Base-by-base conservation (phyloP, 2,888 invertebrate genomes). In the Boloria selene region DNA sequence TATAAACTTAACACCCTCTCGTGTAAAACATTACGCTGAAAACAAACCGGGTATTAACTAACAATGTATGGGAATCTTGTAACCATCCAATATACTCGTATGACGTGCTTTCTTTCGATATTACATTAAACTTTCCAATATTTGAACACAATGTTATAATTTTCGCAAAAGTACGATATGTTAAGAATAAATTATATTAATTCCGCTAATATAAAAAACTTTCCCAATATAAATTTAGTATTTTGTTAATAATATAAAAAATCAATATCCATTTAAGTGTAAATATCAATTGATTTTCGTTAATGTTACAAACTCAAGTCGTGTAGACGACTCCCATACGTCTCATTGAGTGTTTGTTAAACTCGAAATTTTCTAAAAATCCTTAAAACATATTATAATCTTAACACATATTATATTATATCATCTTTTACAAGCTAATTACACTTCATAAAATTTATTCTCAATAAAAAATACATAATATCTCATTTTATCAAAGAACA, bases 381-480 rank as follows among this genome's bases (percentile, higher is more conserved):
- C 77, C 80, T 87, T 83, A 85, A 86, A 79, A 83, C 80, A 84
- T 82, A 83, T 38, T 10, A 38, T 84, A 78, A 47, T 78, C 89
- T 90, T 90, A 91, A 91, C 90, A 91, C 90, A 90, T 88, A 87
- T 90, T 90, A 91, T 90, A 90, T 90, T 91, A 90, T 79, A 84
- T 81, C 81, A 81, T 88, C 88, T 91, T 87, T 88, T 88, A 88
- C 75, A 86, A 17, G 77, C 88, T 90, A 89, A 83, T 86, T 89
- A 90, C 89, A 87, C 85, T 85, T 88, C 87, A 86, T 90, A 90
- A 85, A 85, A 83, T 86, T 84, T 87, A 83, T 82, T 85, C 85
- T 78, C 73, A 84, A 86, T 84, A 85, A 88, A 86, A 90, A 90
- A 90, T 89, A 90, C 88, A 89, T 88, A 86, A 90, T 87, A 87